Conservation (phyloP, 1,140 invertebrate genomes). For the Cydia splendana region DNA sequence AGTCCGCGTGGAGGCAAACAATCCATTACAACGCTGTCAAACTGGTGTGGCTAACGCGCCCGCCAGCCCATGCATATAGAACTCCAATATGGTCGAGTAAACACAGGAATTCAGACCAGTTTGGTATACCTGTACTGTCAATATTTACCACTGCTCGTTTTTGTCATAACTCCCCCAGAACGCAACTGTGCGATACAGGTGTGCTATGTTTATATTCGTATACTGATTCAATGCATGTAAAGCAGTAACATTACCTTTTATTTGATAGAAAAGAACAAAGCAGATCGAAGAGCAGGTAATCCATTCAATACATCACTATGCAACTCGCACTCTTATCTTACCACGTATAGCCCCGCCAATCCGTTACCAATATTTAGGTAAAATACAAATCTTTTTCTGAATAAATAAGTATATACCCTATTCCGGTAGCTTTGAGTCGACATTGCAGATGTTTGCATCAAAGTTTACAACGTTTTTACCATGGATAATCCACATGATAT, state of each 20-base stretch:
- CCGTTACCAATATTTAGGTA: slow-evolving; percentile 78
- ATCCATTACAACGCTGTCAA: slow-evolving; percentile 61
- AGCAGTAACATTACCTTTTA: slow-evolving; percentile 45
- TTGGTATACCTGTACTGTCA: slow-evolving; percentile 50
- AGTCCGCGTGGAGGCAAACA: slow-evolving; percentile 62
- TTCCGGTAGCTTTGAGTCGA: slow-evolving; percentile 44
- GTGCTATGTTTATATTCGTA: neutral
- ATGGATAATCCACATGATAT: slow-evolving; percentile 76
- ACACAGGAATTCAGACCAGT: slow-evolving; percentile 65
- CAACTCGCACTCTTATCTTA: slow-evolving; percentile 69
- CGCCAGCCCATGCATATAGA: slow-evolving; percentile 56
- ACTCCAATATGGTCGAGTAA: slow-evolving; percentile 57
- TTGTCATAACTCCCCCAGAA: slow-evolving; percentile 36
- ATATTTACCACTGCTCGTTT: slow-evolving; percentile 56
- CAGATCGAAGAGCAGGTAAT: slow-evolving; percentile 62
- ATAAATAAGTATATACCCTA: slow-evolving; percentile 51
- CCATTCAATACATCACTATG: slow-evolving; percentile 75
- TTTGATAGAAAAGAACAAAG: slow-evolving; percentile 53
- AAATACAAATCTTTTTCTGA: slow-evolving; percentile 67
- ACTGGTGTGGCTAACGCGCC: slow-evolving; percentile 44
- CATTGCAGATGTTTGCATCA: slow-evolving; percentile 45
- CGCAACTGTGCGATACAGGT: slow-evolving; percentile 5
- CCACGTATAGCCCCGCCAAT: slow-evolving; percentile 69
- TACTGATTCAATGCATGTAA: slow-evolving; percentile 15
- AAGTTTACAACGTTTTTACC: slow-evolving; percentile 72